Conservation (phyloP, 2,797 vertebrate genomes). For the Ctenosaura bakeri region DNA sequence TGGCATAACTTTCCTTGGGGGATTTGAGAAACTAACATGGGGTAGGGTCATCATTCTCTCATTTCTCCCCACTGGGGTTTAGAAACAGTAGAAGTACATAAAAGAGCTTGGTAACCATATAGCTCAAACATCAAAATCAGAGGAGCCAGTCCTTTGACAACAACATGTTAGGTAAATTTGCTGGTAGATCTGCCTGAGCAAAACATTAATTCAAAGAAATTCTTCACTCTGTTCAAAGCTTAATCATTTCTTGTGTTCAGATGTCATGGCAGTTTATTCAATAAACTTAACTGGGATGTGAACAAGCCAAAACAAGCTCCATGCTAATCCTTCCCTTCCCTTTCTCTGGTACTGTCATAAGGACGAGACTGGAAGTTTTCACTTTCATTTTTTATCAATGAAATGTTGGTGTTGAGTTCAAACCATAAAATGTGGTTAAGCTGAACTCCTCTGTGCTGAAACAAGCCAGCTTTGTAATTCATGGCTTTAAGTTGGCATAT, state of each 20-base stretch:
- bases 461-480: not conserved
- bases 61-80: not conserved
- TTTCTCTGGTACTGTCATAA: not conserved
- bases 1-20: not conserved
- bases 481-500: not conserved
- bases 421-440: not conserved
- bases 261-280: too few species aligned
- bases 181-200: not conserved
- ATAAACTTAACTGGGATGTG: not conserved
- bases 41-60: not conserved
- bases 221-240: conserved; percentile 22
- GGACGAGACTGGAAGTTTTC: not conserved
- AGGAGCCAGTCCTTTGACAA: not conserved
- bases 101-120: not conserved
- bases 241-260: not conserved
- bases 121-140: conserved; percentile 11
- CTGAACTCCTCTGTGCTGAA: not conserved
- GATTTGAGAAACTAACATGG: conserved; percentile 3
- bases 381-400: not conserved
- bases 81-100: not conserved
- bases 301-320: not conserved
- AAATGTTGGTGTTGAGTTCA: not conserved
- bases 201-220: not conserved
- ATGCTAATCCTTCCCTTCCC: not conserved
- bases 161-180: not conserved